phyloP scores from a whole-genome alignment of 2,797 vertebrate genomes.

The Malacoctenus gilli region DNA sequence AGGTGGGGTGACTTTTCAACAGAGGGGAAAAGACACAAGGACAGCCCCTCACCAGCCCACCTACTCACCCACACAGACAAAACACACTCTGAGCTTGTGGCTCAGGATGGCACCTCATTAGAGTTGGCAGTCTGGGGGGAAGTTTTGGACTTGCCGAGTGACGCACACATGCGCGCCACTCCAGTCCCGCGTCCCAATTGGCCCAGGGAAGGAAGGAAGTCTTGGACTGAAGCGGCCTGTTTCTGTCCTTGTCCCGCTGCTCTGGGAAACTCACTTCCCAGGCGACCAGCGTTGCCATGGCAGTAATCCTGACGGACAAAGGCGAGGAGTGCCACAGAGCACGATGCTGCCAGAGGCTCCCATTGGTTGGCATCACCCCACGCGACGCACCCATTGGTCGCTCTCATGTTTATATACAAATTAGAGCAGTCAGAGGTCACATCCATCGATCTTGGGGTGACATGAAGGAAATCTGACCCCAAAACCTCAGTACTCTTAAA shows the following conservation, averaged over 20 bases:
- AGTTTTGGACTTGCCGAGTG: slow-evolving; percentile 63
- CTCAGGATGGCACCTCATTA: slow-evolving; percentile 69
- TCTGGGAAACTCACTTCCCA: slow-evolving; percentile 78
- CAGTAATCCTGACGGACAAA: slow-evolving; percentile 81
- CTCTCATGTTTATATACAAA: slow-evolving; percentile 77
- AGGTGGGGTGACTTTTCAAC: slow-evolving; percentile 76
- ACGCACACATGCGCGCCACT: slow-evolving; percentile 50
- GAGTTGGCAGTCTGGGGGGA: slow-evolving; percentile 63
- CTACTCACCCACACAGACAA: slow-evolving; percentile 69
- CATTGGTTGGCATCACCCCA: slow-evolving; percentile 73
- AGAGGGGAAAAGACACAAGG: slow-evolving; percentile 63
- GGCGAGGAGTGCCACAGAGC: slow-evolving; percentile 74
- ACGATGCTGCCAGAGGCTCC: slow-evolving; percentile 56
- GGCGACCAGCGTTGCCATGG: slow-evolving; percentile 80
- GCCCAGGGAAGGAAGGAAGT: slow-evolving; percentile 60
- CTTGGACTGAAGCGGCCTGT: slow-evolving; percentile 57
- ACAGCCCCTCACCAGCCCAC: slow-evolving; percentile 65
- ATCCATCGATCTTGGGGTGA: slow-evolving; percentile 81
- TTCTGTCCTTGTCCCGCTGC: slow-evolving; percentile 65
- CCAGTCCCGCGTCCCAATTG: slow-evolving; percentile 59
- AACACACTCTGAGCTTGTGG: slow-evolving; percentile 69
- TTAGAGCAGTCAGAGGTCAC: slow-evolving; percentile 74
- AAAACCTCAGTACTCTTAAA: slow-evolving; percentile 64
- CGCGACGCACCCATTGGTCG: slow-evolving; percentile 72
- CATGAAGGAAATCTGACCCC: slow-evolving; percentile 75